Evolutionary conservation across 1,140 invertebrate genomes (phyloP).

Genomic region (Hycleus phaleratus): DNA sequence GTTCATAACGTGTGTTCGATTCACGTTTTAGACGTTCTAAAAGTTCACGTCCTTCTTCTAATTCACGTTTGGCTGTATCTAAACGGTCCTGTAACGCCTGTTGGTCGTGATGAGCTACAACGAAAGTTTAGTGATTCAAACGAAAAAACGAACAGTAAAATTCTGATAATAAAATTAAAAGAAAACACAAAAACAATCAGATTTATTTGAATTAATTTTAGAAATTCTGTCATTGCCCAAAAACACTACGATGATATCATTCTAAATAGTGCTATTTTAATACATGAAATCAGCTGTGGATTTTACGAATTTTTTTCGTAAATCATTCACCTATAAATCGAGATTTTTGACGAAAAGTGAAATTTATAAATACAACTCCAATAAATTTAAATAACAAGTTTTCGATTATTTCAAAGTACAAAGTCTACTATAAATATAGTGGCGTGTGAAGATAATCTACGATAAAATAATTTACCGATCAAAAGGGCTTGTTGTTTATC

Average conservation of each 20-base stretch:
- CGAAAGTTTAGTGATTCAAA: background rate
- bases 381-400: too few relatives aligned
- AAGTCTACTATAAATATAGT: too few relatives aligned
- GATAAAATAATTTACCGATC: conserved; percentile 49
- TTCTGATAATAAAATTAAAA: too few relatives aligned
- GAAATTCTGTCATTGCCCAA: conserved; percentile 28
- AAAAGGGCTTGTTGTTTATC: conserved; percentile 82
- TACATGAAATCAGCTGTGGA: conserved; percentile 28
- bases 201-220: conserved; percentile 23
- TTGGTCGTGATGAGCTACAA: conserved; percentile 72
- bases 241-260: conserved; percentile 32
- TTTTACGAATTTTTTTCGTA: background rate
- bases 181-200: too few relatives aligned
- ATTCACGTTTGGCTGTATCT: conserved; percentile 56
- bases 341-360: too few relatives aligned
- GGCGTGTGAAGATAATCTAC: too few relatives aligned
- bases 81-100: conserved; percentile 71
- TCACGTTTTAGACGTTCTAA: conserved; percentile 63
- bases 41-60: conserved; percentile 63
- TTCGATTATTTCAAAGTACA: too few relatives aligned
- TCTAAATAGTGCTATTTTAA: conserved; percentile 28
- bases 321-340: too few relatives aligned
- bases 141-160: background rate
- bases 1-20: conserved; percentile 57
- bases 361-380: too few relatives aligned